Evolutionary conservation across 1,140 invertebrate genomes (phyloP), one percentile per base, ranked within the genome.

Genomic region (Metaphire vulgaris): DNA sequence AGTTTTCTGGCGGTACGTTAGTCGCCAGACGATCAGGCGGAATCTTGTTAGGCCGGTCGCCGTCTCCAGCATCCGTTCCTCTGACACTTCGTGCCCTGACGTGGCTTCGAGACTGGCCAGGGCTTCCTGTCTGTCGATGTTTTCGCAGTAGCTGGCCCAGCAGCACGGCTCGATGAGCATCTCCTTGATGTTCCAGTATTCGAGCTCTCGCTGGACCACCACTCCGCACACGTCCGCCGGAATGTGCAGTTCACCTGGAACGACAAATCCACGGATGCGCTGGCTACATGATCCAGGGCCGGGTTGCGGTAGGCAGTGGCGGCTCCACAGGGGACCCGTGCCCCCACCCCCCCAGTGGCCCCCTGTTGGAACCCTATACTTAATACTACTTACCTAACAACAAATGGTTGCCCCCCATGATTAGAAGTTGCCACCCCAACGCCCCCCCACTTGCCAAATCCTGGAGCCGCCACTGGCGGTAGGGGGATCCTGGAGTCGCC

Each of bases 181-280:
- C 76, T 86, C 81, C 73, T 83, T 79, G 12, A 88, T 83, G 69
- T 84, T 81, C 87, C 87, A 88, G 76, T 83, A 88, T 41, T 86
- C 83, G 28, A 88, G 77, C 78, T 88, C 87, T 31, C 86, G 81
- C 76, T 85, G 86, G 28, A 87, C 86, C 29, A 87, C 83, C 15
- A 86, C 85, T 12, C 85, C 83, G 75, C 87, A 88, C 30, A 86
- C 81, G 77, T 87, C 84, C 56, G 83, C 77, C 0, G 87, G 87
- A 64, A 87, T 86, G 77, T 88, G 87, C 15, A 88, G 81, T 75
- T 86, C 85, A 32, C 87, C 86, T 87, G 80, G 66, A 80, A n/a
- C n/a, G n/a, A n/a, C n/a, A 71, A 30, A 41, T n/a, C n/a, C n/a
- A n/a, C n/a, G n/a, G n/a, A n/a, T n/a, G n/a, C n/a, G n/a, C n/a